phyloP scores from a whole-genome alignment of 2,888 invertebrate genomes.

The Meteorus colon region DNA sequence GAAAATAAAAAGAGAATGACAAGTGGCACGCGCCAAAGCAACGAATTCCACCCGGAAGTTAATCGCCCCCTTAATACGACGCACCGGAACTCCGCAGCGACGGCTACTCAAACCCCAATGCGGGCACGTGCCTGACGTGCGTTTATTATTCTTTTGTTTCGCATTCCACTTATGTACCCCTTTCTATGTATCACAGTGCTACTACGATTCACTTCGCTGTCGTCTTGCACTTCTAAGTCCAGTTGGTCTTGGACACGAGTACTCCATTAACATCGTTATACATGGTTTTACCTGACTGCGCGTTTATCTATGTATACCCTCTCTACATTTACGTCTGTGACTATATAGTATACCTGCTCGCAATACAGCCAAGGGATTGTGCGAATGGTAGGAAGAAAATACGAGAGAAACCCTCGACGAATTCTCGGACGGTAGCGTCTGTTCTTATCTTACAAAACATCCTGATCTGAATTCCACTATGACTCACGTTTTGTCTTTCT shows the following conservation, averaged over 20 bases:
- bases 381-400: neutral
- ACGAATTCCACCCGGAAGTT: constrained; percentile 21
- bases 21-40: constrained; percentile 17
- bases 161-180: neutral
- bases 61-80: constrained; percentile 25
- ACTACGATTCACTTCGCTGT: neutral
- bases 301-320: neutral
- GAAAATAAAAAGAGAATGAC: neutral
- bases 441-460: constrained; percentile 30
- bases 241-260: constrained; percentile 58
- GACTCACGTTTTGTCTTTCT: constrained; percentile 11
- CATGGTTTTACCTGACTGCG: constrained; percentile 35
- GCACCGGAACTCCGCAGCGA: constrained; percentile 53
- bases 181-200: constrained; percentile 24
- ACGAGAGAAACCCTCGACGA: constrained; percentile 29
- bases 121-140: constrained; percentile 66
- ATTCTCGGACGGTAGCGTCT: constrained; percentile 33
- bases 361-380: constrained; percentile 17
- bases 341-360: constrained; percentile 24
- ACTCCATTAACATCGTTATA: constrained; percentile 62
- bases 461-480: constrained; percentile 31
- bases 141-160: constrained; percentile 36
- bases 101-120: constrained; percentile 55
- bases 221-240: neutral
- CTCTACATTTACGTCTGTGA: neutral